Evolutionary conservation across 2,113 vertebrate genomes (phyloP), one percentile per base, ranked within the genome.

Genomic region (Erythrocercus mccallii): DNA sequence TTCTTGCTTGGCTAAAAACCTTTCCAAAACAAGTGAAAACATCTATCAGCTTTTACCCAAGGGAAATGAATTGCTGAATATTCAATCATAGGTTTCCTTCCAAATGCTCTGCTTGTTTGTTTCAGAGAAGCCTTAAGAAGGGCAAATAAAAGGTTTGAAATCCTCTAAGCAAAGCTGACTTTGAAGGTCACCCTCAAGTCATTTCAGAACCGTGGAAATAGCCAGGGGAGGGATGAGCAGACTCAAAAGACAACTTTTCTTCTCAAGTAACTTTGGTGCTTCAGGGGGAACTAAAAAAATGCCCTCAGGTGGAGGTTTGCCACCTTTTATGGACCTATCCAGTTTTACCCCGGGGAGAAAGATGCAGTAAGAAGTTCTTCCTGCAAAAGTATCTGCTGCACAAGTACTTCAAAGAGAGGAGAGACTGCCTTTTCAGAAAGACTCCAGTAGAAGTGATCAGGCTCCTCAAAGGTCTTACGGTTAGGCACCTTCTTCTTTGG

Each of bases 81-180:
- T 84, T 83, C 86, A 92, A 1, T 30, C 47, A 13, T 1, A 80
- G 83, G 45, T 93, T 86, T 88, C 79, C 66, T 54, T 83, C 33
- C 73, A 85, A 87, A 69, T 12, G 53, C 50, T 76, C 70, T 79
- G 65, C 50, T 62, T 88, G 61, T 58, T 86, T 86, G 82, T 90
- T 92, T 86, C 71, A 92, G 45, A 51, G 71, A 81, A 95, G 53
- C 62, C 47, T 87, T 92, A 87, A 81, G 38, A 92, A 83, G 19
- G 53, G 44, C 51, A 81, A 88, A 72, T 38, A 44, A 71, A 66
- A 71, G 53, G 71, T 54, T 8, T 47, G 33, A 74, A 81, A 82
- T 68, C 25, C 40, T 50, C 57, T 21, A 33, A 64, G 72, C 30
- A 58, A 72, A 82, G 50, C 51, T 33, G 51, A 53, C 70, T 84